Evolutionary conservation across 2,888 invertebrate genomes (phyloP).

Genomic region (Antitype chi): DNA sequence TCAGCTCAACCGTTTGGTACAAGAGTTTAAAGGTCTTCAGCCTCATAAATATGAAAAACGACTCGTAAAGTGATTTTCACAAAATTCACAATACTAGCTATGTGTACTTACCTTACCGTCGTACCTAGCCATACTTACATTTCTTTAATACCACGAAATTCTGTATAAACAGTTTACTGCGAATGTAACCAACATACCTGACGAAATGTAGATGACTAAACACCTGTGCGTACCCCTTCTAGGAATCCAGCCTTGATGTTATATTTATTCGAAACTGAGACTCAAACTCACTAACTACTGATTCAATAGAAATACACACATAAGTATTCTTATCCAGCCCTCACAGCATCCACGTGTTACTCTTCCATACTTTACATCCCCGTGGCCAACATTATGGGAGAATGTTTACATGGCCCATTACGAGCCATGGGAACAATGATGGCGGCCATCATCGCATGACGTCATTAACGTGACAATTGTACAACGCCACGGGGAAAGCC

Average conservation of each 20-base stretch:
- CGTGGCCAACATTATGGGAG: slow-evolving; percentile 65
- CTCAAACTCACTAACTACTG: not conserved
- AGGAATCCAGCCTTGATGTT: not conserved
- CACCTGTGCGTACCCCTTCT: not conserved
- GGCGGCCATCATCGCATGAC: slow-evolving; percentile 60
- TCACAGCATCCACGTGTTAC: slow-evolving; percentile 32
- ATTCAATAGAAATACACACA: not conserved
- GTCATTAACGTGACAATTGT: slow-evolving; percentile 67
- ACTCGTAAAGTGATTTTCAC: not conserved
- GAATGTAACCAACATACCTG: not conserved
- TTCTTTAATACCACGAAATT: not conserved
- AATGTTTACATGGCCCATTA: slow-evolving; percentile 68
- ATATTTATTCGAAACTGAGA: not conserved
- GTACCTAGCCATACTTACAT: no score
- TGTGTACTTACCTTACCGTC: not conserved
- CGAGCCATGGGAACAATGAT: slow-evolving; percentile 68
- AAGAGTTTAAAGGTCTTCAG: not conserved
- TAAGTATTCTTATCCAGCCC: slow-evolving; percentile 41
- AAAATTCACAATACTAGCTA: not conserved
- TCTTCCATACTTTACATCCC: slow-evolving; percentile 62
- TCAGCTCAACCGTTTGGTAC: not conserved
- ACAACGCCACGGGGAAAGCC: slow-evolving; percentile 42
- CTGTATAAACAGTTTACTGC: not conserved
- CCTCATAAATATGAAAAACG: not conserved
- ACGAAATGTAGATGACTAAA: not conserved